A percentile compares a stretch with the other conserved stretches of the same genome.
phyloP scores from a whole-genome alignment of 2,888 invertebrate genomes.

The Adelognathus sp. region DNA sequence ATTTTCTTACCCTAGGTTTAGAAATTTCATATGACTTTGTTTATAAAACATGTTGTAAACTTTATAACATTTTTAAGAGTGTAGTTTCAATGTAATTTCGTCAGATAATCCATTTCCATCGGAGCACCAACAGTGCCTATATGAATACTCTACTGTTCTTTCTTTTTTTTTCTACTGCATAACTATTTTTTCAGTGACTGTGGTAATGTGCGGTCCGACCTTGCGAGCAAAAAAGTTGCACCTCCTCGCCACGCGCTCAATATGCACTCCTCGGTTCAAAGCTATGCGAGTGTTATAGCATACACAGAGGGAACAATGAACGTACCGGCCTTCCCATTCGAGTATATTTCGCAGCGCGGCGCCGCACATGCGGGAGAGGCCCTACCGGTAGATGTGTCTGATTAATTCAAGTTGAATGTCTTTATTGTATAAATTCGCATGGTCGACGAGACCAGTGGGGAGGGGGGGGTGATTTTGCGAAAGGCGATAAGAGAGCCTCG shows the following conservation, averaged over 20 bases:
- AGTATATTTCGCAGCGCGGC: too few species aligned
- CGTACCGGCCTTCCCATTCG: not conserved
- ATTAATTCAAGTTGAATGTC: slow-evolving; percentile 80
- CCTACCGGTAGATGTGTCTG: slow-evolving; percentile 67
- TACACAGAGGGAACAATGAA: slow-evolving; percentile 13
- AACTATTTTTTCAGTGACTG: too few species aligned
- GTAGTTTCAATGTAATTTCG: slow-evolving; percentile 5
- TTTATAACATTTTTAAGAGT: too few species aligned
- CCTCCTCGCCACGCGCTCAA: slow-evolving; percentile 10
- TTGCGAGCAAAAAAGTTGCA: not conserved
- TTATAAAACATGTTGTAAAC: too few species aligned
- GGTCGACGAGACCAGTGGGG: slow-evolving; percentile 39
- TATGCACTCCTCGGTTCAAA: not conserved
- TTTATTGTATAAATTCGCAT: slow-evolving; percentile 78
- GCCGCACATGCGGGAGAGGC: slow-evolving; percentile 13
- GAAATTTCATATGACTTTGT: too few species aligned
- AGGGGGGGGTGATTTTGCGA: slow-evolving; percentile 36
- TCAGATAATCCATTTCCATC: not conserved
- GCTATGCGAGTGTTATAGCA: not conserved
- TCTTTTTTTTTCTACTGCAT: not conserved
- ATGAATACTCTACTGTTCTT: not conserved
- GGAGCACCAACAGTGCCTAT: not conserved
- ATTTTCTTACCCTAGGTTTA: too few species aligned
- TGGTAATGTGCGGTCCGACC: not conserved
- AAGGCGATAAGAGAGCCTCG: slow-evolving; percentile 66